Base-by-base conservation (phyloP, 1,140 invertebrate species). In the Dysdera silvatica region DNA sequence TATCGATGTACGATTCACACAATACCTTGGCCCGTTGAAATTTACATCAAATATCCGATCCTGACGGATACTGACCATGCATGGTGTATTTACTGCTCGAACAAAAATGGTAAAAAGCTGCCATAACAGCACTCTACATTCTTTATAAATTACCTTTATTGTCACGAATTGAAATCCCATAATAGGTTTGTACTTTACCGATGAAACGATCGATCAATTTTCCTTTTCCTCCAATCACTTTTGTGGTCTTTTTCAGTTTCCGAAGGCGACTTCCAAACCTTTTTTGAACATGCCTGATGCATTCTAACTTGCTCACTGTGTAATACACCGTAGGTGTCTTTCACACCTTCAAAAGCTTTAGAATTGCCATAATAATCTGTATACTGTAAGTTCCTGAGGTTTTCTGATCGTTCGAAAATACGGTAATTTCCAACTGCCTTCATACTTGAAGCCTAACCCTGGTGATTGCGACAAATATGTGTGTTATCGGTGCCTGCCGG, bases 321-420 rank as follows among this genome's bases (percentile, higher is more conserved):
- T 16, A n/a, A 16, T 16, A 16, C 37, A 20, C 37, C 59, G 37
- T 57, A 40, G 37, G 40, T 37, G 23, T 69, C 52, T 35, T 33
- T 28, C 20, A 70, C 53, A 23, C 37, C 47, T 31, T 68, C 40
- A 32, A 61, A 53, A 28, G 48, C 65, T 31, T 57, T 69, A 29
- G 43, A 59, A 65, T 67, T 54, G 31, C 51, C 63, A 16, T 16
- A 40, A 20, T 16, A 40, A 40, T 40, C 20, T 40, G 14, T 16
- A 40, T 40, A 40, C 20, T 35, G 28, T 35, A 69, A 51, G 48
- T 31, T 51, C 41, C 67, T 31, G 4, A 26, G 8, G 18, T 32
- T n/a, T 29, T 58, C 20, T 5, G 63, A 69, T 1, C 51, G 48
- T 14, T 49, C 28, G 45, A 68, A 69, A 47, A 67, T 57, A 8